phyloP scores from a whole-genome alignment of 1,140 invertebrate species.

The honey bee (Apis mellifera) region Amel_HAv3.1 CM009933.2:9507001-9507500 shows the following conservation, averaged over 20 bases:
- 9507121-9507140: slow-evolving; percentile 53
- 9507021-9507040: slow-evolving; percentile 67
- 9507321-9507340: slow-evolving; percentile 24
- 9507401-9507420: slow-evolving; percentile 39
- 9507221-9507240: slow-evolving; percentile 25
- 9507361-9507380: slow-evolving; percentile 48
- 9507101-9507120: slow-evolving; percentile 61
- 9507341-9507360: not conserved
- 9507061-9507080: slow-evolving; percentile 30
- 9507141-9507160: slow-evolving; percentile 56
- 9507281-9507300: slow-evolving; percentile 55
- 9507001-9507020: slow-evolving; percentile 54
- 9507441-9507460: slow-evolving; percentile 26
- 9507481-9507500: slow-evolving; percentile 15
- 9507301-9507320: slow-evolving; percentile 16
- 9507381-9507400: slow-evolving; percentile 44
- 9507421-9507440: not conserved
- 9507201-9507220: no score
- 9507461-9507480: slow-evolving; percentile 45
- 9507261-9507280: slow-evolving; percentile 45
- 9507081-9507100: not conserved
- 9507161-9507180: slow-evolving; percentile 56
- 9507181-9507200: slow-evolving; percentile 64
- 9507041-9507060: slow-evolving; percentile 47
- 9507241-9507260: slow-evolving; percentile 24